Conservation (phyloP, 1,140 invertebrate species). For the Patella vulgata region DNA sequence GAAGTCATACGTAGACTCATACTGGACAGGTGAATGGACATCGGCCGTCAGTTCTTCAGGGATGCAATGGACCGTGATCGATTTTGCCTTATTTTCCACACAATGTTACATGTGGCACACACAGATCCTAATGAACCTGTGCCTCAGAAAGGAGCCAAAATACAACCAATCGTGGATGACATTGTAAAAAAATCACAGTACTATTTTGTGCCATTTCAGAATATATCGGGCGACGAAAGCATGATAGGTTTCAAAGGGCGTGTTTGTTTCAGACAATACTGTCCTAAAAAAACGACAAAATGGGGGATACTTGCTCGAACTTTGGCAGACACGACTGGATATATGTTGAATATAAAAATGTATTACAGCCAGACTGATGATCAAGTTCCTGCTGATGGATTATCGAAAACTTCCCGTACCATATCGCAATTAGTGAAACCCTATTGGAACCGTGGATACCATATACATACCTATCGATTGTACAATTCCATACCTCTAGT, state of each 20-base stretch:
- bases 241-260: conserved; percentile 57
- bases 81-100: neutral
- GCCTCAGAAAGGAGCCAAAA: conserved; percentile 14
- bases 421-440: too few species aligned
- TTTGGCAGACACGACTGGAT: conserved; percentile 26
- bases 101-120: neutral
- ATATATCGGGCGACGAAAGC: conserved; percentile 45
- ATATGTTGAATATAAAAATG: neutral
- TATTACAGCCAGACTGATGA: neutral
- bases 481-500: too few species aligned
- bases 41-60: neutral
- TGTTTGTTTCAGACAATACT: conserved; percentile 65
- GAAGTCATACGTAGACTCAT: neutral
- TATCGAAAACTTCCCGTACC: too few species aligned
- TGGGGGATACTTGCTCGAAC: conserved; percentile 66
- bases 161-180: conserved; percentile 6
- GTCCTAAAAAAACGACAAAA: conserved; percentile 68
- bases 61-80: neutral
- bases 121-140: neutral
- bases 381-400: too few species aligned
- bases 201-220: conserved; percentile 15
- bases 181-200: conserved; percentile 7
- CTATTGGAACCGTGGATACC: too few species aligned
- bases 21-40: neutral
- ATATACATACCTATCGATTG: too few species aligned